Evolutionary conservation across 2,113 vertebrate species (phyloP).

Genomic region (Atlantisia rogersi): DNA sequence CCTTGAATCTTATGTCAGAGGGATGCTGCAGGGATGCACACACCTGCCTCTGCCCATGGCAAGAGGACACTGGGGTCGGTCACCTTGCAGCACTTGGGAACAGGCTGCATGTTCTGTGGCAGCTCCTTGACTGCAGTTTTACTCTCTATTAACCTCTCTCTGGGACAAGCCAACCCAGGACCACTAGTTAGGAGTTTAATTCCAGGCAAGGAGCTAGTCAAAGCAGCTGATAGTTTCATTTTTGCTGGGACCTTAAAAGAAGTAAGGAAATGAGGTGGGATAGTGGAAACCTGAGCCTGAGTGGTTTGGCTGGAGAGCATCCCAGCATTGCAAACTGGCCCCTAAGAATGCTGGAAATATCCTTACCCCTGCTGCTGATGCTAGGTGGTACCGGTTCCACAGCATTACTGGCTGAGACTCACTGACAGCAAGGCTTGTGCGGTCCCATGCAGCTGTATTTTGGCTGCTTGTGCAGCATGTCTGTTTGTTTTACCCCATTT

Average conservation of each 20-base stretch:
- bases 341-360: not conserved
- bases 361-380: not conserved
- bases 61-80: not conserved
- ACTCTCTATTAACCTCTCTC: not conserved
- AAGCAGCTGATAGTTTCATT: not conserved
- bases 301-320: constrained; percentile 17
- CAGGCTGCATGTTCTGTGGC: not conserved
- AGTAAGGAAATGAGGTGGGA: constrained; percentile 11
- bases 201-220: not conserved
- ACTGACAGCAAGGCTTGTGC: not conserved
- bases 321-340: not conserved
- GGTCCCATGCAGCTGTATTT: not conserved
- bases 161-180: not conserved
- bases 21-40: not conserved
- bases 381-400: not conserved
- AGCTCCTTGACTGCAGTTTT: not conserved
- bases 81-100: rapidly evolving
- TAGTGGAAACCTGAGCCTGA: constrained; percentile 10
- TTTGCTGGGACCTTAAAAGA: constrained; percentile 5
- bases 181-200: not conserved
- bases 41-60: not conserved
- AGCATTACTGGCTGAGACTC: not conserved
- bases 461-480: not conserved
- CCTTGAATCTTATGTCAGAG: not conserved
- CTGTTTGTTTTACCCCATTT: not conserved